Conservation (phyloP, 37 sponge, comb jelly and placozoan species). For the Crambe crambe region DNA sequence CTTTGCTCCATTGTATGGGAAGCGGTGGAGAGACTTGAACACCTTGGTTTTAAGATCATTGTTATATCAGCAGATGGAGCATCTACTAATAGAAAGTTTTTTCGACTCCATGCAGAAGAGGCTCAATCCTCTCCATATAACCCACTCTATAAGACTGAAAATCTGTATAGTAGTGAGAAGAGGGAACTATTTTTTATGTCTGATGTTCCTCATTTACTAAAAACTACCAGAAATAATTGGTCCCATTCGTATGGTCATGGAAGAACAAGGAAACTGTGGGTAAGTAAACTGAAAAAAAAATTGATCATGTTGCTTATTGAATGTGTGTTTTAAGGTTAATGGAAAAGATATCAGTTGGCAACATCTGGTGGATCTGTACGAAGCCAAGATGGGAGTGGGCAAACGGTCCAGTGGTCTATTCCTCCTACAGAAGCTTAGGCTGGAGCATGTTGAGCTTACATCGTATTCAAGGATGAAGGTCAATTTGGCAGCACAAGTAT, state of each 20-base stretch:
- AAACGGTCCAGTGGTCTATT: constrained; percentile 16
- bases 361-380: constrained; percentile 20
- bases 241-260: constrained; percentile 11
- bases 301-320: not conserved
- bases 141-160: constrained; percentile 20
- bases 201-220: constrained; percentile 41
- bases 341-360: constrained; percentile 30
- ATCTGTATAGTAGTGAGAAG: constrained; percentile 20
- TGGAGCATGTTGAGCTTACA: constrained; percentile 25
- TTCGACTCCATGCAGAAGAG: not conserved
- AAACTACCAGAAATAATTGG: constrained; percentile 37
- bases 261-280: constrained; percentile 24
- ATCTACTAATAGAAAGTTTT: constrained; percentile 35
- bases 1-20: constrained; percentile 55
- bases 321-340: constrained; percentile 9
- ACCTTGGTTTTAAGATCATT: constrained; percentile 36
- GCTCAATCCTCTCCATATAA: not conserved
- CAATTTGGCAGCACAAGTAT: constrained; percentile 36
- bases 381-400: not conserved
- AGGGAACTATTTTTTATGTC: constrained; percentile 25
- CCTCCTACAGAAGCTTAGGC: constrained; percentile 7
- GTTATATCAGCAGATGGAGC: constrained; percentile 37
- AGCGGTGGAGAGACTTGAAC: constrained; percentile 42
- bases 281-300: not conserved
- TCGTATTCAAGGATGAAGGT: constrained; percentile 49